These are phyloP conservation scores for Bugula neritina DNA, from an alignment of 2,888 invertebrate genomes.

Conservation along the genomic window DNA sequence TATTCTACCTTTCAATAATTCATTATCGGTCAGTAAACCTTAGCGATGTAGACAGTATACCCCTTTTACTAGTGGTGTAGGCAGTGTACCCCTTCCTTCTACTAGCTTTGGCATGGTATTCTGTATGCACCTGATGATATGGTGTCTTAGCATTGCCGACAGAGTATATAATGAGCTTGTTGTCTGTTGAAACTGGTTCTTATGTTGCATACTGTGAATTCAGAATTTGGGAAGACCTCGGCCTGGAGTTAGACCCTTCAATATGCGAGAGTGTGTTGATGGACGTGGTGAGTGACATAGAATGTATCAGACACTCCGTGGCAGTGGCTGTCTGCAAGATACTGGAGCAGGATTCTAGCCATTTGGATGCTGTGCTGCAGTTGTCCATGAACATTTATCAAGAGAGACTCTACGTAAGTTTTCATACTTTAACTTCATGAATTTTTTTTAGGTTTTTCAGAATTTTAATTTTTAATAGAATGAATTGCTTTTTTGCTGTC, in stretches of 20 bases:
- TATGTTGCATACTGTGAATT: no score
- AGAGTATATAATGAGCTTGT: no score
- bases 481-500: no score
- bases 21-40: no score
- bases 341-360: conserved; percentile 53
- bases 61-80: no score
- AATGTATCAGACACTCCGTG: conserved; percentile 75
- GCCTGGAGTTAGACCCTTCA: conserved; percentile 39
- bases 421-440: background rate
- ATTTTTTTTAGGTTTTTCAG: background rate
- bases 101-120: no score
- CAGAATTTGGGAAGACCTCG: conserved; percentile 42
- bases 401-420: conserved; percentile 65
- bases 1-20: no score
- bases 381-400: conserved; percentile 68
- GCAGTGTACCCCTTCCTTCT: no score
- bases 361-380: conserved; percentile 61
- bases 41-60: no score
- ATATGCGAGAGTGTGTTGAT: conserved; percentile 39
- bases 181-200: background rate
- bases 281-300: conserved; percentile 68
- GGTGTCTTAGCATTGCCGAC: no score
- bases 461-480: no score
- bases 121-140: no score
- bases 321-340: conserved; percentile 68